A percentile compares a stretch with the other conserved stretches of the same genome.
Evolutionary conservation across 1,140 invertebrate genomes (phyloP).

Genomic region (Lysiphlebus fabarum): DNA sequence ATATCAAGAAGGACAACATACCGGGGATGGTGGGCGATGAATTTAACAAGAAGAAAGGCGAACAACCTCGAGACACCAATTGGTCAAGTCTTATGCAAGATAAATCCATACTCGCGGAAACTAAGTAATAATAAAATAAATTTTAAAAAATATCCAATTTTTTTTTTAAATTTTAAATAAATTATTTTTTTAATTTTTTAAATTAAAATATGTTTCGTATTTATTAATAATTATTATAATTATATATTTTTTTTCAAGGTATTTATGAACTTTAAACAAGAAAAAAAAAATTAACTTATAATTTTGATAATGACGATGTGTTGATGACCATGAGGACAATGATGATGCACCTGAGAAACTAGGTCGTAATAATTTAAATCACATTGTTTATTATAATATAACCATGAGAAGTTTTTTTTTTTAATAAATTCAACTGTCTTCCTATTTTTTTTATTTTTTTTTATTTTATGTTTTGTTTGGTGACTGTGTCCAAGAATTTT

Average conservation of each 20-base stretch:
- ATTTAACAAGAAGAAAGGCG: slow-evolving; percentile 40
- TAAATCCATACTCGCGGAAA: slow-evolving; percentile 17
- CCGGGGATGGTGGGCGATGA: slow-evolving; percentile 32
- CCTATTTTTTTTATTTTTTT: neutral
- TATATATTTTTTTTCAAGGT: no score
- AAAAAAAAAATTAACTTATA: neutral
- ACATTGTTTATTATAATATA: neutral
- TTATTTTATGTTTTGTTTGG: neutral
- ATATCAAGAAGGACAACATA: neutral
- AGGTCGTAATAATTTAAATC: slow-evolving; percentile 10
- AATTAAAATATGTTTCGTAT: no score
- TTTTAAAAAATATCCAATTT: no score
- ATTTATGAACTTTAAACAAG: no score
- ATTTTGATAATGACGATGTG: slow-evolving; percentile 5
- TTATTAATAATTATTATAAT: no score
- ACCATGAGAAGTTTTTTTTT: neutral
- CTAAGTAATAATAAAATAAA: neutral
- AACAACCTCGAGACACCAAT: slow-evolving; percentile 47
- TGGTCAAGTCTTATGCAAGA: slow-evolving; percentile 26
- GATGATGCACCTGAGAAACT: slow-evolving; percentile 17
- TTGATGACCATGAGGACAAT: slow-evolving; percentile 17
- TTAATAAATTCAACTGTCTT: no score
- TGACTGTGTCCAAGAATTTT: no score
- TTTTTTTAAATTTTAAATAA: no score
- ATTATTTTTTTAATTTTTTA: no score